Evolutionary conservation across 2,888 invertebrate species (phyloP).

Genomic region (Tipula helvola): DNA sequence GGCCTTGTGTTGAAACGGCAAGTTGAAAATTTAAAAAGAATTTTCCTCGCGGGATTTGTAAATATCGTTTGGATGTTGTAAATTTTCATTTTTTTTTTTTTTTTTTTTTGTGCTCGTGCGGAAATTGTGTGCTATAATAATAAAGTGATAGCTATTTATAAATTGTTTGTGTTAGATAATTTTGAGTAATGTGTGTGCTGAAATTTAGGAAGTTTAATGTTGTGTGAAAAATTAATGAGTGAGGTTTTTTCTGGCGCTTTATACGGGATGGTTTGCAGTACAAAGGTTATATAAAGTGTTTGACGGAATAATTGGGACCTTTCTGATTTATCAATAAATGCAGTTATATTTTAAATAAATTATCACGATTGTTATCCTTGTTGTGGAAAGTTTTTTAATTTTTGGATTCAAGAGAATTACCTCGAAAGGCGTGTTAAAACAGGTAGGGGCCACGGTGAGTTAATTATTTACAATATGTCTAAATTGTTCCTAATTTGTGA

Average conservation of each 20-base stretch:
- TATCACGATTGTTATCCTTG: background rate
- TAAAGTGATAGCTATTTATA: background rate
- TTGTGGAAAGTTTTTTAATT: background rate
- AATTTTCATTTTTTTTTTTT: background rate
- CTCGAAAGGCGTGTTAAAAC: background rate
- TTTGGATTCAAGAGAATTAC: background rate
- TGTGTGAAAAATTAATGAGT: too few species aligned
- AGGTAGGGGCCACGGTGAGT: background rate
- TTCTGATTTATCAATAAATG: too few species aligned
- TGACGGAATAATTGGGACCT: background rate
- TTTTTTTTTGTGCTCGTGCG: background rate
- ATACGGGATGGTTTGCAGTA: too few species aligned
- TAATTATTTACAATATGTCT: background rate
- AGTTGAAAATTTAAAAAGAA: background rate
- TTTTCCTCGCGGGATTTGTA: background rate
- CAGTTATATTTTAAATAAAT: background rate
- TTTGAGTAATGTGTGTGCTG: background rate
- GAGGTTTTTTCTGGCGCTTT: too few species aligned
- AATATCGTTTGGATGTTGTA: background rate
- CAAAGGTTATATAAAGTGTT: too few species aligned
- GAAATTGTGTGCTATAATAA: background rate
- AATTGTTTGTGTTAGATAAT: background rate
- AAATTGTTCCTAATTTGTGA: too few species aligned
- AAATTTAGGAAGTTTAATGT: background rate
- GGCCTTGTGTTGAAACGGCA: background rate